A percentile compares a stretch with the other conserved stretches of the same genome.
These are phyloP conservation scores for Fragum whitleyi DNA, from an alignment of 2,888 invertebrate genomes.

Conservation along the genomic window DNA sequence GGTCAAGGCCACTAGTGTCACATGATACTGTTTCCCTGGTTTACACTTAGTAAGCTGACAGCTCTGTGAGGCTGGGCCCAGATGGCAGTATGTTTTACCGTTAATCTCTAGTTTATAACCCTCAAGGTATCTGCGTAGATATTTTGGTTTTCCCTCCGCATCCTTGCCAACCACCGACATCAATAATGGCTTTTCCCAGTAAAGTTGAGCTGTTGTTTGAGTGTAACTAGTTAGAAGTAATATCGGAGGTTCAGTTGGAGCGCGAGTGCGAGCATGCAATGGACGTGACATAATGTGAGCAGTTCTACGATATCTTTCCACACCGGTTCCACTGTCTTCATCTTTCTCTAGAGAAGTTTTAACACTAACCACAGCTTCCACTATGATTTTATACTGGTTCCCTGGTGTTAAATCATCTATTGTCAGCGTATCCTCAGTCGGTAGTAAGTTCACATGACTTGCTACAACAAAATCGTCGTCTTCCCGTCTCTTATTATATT, in stretches of 20 bases:
- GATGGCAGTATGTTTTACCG: slow-evolving; percentile 83
- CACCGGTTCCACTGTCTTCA: slow-evolving; percentile 74
- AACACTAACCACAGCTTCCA: slow-evolving; percentile 85
- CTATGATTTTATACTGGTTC: slow-evolving; percentile 82
- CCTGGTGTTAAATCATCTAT: slow-evolving; percentile 83
- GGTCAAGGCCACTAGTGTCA: slow-evolving; percentile 84
- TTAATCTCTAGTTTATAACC: slow-evolving; percentile 84
- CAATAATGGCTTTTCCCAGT: slow-evolving; percentile 85
- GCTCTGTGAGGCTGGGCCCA: slow-evolving; percentile 82
- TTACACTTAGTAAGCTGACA: slow-evolving; percentile 85
- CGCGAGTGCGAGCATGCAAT: slow-evolving; percentile 82
- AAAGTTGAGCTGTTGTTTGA: slow-evolving; percentile 81
- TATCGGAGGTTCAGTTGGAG: slow-evolving; percentile 83
- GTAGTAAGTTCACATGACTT: slow-evolving; percentile 79
- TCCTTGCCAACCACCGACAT: slow-evolving; percentile 81
- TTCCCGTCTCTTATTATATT: slow-evolving; percentile 70
- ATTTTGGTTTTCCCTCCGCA: slow-evolving; percentile 79
- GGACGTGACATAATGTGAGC: slow-evolving; percentile 83
- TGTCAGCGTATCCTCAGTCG: slow-evolving; percentile 78
- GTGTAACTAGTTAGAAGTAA: slow-evolving; percentile 82
- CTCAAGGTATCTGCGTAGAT: slow-evolving; percentile 82
- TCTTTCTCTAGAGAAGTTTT: slow-evolving; percentile 82
- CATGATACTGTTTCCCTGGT: slow-evolving; percentile 83
- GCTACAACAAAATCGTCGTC: slow-evolving; percentile 78
- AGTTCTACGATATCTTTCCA: slow-evolving; percentile 81